Percentiles rank a stretch among this genome's conserved stretches.
Evolutionary conservation across 2,888 invertebrate species (phyloP).

Genomic region (Melinaea menophilus): DNA sequence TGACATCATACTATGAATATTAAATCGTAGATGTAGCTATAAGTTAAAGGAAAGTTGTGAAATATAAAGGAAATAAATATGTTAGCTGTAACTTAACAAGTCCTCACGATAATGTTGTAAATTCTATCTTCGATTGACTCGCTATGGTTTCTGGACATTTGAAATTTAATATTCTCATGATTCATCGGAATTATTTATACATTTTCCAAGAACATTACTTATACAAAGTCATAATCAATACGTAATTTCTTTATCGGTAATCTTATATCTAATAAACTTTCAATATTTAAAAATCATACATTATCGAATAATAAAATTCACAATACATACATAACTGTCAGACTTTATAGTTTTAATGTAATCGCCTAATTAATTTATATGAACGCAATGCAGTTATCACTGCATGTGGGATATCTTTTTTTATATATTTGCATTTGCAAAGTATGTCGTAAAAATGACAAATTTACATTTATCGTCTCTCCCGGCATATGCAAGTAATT

Average conservation of each 20-base stretch:
- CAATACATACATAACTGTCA: constrained; percentile 1
- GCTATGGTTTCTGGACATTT: constrained; percentile 56
- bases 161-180: constrained; percentile 65
- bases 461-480: constrained; percentile 63
- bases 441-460: constrained; percentile 66
- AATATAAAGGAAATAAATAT: neutral
- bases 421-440: constrained; percentile 56
- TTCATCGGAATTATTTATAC: constrained; percentile 46
- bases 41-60: constrained; percentile 56
- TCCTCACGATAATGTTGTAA: constrained; percentile 39
- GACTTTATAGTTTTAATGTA: constrained; percentile 16
- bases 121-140: constrained; percentile 53
- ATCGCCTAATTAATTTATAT: constrained; percentile 36
- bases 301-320: too few species aligned
- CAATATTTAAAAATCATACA: too few species aligned
- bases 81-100: constrained; percentile 25
- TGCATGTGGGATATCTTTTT: constrained; percentile 46
- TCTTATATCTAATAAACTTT: too few species aligned
- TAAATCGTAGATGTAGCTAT: neutral
- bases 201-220: neutral
- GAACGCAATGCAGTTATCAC: constrained; percentile 39
- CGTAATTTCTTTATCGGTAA: too few species aligned
- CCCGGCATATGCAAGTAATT: constrained; percentile 64
- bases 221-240: too few species aligned
- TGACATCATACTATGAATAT: neutral